A percentile compares a stretch with the other conserved stretches of the same genome.
phyloP scores from a whole-genome alignment of 2,888 invertebrate species.

The Campaea margaritaria region DNA sequence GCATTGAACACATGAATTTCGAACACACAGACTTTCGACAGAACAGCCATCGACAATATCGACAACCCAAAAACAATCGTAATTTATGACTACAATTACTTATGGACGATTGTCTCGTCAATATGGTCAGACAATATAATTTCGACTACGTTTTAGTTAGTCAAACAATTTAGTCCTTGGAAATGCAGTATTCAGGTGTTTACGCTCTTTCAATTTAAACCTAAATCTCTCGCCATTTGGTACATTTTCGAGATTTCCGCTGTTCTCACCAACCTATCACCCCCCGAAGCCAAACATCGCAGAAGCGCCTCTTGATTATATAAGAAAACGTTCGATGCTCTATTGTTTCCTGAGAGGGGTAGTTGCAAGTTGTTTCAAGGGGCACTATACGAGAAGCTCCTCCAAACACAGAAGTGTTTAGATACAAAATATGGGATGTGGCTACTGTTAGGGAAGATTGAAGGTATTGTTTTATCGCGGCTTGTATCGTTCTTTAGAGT shows the following conservation, averaged over 20 bases:
- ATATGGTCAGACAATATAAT: no score
- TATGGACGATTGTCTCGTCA: no score
- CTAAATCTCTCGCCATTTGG: no score
- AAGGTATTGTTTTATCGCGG: not conserved
- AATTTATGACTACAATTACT: no score
- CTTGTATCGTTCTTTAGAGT: not conserved
- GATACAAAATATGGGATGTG: conserved; percentile 53
- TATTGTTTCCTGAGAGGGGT: conserved; percentile 62
- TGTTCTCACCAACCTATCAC: conserved; percentile 7
- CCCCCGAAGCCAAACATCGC: conserved; percentile 47
- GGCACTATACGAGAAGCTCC: conserved; percentile 36
- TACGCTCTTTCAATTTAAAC: no score
- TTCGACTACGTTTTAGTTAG: no score
- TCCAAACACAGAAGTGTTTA: conserved; percentile 48
- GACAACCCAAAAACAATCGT: no score
- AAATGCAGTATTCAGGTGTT: no score
- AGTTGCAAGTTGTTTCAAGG: conserved; percentile 66
- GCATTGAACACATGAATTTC: no score
- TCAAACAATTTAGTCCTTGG: no score
- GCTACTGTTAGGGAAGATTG: not conserved
- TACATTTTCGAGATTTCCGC: conserved; percentile 3
- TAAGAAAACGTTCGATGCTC: conserved; percentile 73
- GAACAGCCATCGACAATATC: no score
- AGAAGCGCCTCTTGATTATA: conserved; percentile 70
- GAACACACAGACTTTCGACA: no score